Evolutionary conservation across 1,140 invertebrate genomes (phyloP).

Genomic region (Panagrolaimus sp.): DNA sequence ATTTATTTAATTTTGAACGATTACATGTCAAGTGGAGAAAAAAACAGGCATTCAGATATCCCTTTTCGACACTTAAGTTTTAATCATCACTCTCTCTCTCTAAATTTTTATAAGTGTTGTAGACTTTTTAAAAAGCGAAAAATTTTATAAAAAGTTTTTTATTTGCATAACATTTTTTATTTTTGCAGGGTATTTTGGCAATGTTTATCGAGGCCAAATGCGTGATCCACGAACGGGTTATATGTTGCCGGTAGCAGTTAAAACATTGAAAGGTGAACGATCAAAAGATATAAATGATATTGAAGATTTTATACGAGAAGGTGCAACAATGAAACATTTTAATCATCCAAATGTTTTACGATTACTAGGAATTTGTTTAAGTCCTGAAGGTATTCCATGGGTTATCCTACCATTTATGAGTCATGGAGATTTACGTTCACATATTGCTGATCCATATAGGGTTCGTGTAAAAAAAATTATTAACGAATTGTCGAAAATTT

Average conservation of each 20-base stretch:
- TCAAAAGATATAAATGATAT: constrained; percentile 39
- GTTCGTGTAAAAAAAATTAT: constrained; percentile 31
- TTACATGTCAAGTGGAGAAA: no score
- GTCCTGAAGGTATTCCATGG: constrained; percentile 52
- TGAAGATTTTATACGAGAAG: constrained; percentile 54
- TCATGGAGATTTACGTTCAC: constrained; percentile 50
- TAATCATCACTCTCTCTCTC: no score
- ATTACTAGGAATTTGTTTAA: constrained; percentile 43
- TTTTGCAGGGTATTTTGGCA: constrained; percentile 50
- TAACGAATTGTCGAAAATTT: no score
- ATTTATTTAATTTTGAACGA: no score
- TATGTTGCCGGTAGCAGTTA: constrained; percentile 39
- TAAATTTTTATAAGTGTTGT: no score
- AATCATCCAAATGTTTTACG: constrained; percentile 52
- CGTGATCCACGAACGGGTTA: constrained; percentile 35
- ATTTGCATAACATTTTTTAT: no score
- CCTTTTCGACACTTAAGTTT: no score
- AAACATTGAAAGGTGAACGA: constrained; percentile 46
- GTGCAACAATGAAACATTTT: constrained; percentile 52
- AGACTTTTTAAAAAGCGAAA: no score
- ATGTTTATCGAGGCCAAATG: constrained; percentile 47
- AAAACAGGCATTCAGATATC: no score
- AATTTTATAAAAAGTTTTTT: no score
- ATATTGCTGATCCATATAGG: constrained; percentile 47
- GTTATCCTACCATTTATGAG: constrained; percentile 55